A percentile compares a stretch with the other conserved stretches of the same genome.
Conservation (phyloP, 2,797 vertebrate species). For the Clarias fuscus region DNA sequence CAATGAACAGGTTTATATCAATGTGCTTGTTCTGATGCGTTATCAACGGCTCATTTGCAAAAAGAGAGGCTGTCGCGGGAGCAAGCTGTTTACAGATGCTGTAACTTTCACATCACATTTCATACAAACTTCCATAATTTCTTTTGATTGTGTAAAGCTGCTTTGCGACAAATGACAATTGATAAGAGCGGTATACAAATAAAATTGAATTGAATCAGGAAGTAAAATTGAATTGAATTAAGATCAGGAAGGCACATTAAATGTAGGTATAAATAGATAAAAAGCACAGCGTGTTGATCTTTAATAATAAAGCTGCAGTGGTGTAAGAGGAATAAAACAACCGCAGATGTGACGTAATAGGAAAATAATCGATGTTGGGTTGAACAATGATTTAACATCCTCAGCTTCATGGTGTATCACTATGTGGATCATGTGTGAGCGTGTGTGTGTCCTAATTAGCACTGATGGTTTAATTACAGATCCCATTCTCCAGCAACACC, state of each 20-base stretch:
- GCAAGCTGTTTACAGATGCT: too few relatives aligned
- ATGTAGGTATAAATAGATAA: background rate
- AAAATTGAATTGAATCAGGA: background rate
- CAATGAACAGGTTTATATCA: too few relatives aligned
- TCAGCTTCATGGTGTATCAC: background rate
- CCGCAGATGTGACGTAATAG: background rate
- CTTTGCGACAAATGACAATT: too few relatives aligned
- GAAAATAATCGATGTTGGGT: background rate
- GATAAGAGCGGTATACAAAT: too few relatives aligned
- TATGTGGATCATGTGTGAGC: background rate
- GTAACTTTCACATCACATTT: too few relatives aligned
- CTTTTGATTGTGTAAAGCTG: too few relatives aligned
- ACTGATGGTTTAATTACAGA: conserved; percentile 65
- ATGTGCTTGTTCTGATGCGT: too few relatives aligned
- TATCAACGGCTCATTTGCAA: too few relatives aligned
- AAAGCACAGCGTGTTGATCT: background rate
- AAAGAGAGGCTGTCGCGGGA: too few relatives aligned
- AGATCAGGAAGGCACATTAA: background rate
- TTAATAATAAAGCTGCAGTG: background rate
- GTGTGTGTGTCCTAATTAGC: conserved; percentile 62
- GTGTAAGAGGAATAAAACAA: background rate
- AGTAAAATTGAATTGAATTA: background rate
- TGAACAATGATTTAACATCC: background rate
- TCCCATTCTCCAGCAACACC: conserved; percentile 60
- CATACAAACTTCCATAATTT: too few relatives aligned